Evolutionary conservation across 1,140 invertebrate genomes (phyloP), one percentile per base, ranked within the genome.

Genomic region (Diorhabda sublineata): DNA sequence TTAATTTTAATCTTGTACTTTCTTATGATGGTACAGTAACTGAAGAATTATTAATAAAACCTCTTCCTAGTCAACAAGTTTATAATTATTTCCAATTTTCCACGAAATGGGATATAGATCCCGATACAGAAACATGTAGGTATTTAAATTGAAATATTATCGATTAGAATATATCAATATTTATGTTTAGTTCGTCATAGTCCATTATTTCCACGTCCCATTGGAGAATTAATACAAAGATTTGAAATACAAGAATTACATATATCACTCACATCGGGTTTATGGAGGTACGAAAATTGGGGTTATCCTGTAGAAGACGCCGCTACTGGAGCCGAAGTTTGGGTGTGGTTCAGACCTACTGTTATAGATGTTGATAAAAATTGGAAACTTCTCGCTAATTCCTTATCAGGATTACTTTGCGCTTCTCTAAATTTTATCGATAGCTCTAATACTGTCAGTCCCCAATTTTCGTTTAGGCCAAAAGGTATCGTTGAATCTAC

Each of bases 381-480:
- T 73, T 98, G 97, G 97, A 89, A 89, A 74, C 89, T 92, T 71
- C 81, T 98, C 52, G 92, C 92, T 62, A 93, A 94, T 80, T 91
- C 94, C 1, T 84, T 99, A 42, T 95, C 96, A 45, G 97, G 97
- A 4, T 85, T 98, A 2, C 88, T 98, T 61, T 99, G 97, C 87
- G 93, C 96, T 42, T 98, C 97, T 2, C 83, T 99, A 4, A 98
- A 98, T 84, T 98, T 98, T 80, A 92, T 98, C 69, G 93, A 97
- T 83, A 83, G 84, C n/a, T 89, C 91, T 11, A 95, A 94, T 72
- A 96, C 92, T 44, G 86, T 96, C 45, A 89, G 86, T 60, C 97
- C 97, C 8, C 86, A 91, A 77, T 92, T 91, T 81, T 89, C 89
- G 67, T 91, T 97, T 75, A 86, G 90, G 71, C 96, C 95, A 7